These are phyloP conservation scores for Notamacropus eugenii DNA, from an alignment of 2,797 vertebrate species.

Conservation along the genomic window DNA sequence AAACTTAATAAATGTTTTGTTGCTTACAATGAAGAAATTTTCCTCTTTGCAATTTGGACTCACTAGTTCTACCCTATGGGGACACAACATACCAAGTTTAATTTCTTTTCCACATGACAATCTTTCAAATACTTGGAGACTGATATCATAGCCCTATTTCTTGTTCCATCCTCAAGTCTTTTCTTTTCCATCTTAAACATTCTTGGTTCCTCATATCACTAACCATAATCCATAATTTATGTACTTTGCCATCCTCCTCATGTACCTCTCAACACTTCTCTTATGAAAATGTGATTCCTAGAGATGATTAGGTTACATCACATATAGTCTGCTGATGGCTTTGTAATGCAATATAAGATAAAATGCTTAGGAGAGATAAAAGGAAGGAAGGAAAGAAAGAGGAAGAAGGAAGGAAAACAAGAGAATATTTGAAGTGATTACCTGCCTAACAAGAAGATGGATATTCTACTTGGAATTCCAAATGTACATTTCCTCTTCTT, in stretches of 20 bases:
- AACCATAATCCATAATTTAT: neutral
- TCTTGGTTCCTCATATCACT: neutral
- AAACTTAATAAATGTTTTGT: neutral
- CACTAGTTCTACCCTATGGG: neutral
- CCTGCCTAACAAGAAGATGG: neutral
- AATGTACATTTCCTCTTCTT: neutral
- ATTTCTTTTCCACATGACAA: neutral
- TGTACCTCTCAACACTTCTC: too few species aligned
- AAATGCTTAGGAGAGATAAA: neutral
- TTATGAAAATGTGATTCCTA: neutral
- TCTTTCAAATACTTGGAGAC: neutral
- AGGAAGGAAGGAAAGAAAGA: neutral
- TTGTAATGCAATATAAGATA: neutral
- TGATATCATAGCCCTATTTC: neutral
- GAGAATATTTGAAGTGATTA: neutral
- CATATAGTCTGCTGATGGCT: neutral
- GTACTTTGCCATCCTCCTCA: neutral
- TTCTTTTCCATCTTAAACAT: neutral
- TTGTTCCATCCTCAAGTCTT: neutral
- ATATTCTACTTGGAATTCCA: neutral
- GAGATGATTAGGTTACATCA: neutral
- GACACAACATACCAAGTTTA: neutral
- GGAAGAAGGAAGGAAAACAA: neutral
- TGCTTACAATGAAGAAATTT: neutral
- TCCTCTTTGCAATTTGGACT: neutral